Base-by-base conservation (phyloP, 2,888 invertebrate genomes). In the Heteromurus nitidus region DNA sequence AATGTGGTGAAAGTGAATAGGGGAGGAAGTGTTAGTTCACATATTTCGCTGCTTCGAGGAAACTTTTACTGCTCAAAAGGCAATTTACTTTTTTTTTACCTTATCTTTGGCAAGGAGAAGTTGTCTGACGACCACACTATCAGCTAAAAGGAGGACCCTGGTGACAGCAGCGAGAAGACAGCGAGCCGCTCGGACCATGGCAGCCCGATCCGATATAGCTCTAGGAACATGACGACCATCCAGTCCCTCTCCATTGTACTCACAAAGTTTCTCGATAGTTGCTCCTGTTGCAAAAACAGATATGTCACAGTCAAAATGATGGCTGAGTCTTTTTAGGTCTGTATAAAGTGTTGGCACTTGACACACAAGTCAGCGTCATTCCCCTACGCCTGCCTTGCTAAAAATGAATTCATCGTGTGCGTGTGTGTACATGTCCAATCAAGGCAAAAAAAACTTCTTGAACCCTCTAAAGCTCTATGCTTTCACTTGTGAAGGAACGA, bases 101-200 rank as follows among this genome's bases (percentile, higher is more conserved):
- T 98, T 98, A 90, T 98, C 97, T 91, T 98, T 98, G 77, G 97
- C 96, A 83, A 96, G 92, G 65, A 99, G 92, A 73, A 99, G 92
- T 90, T 99, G 98, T 88, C 98, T 96, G 77, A 99, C 98, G 65
- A 99, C 96, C 81, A 99, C 97, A 89, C 97, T 96, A 91, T 99
- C 99, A 13, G 99, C 99, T 87, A 99, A 91, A 80, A 99, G 92
- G 73, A 99, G 92, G 75, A 99, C 98, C 88, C 97, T 92, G 69
- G 99, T 99, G 87, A 99, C 97, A 77, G 98, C 96, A 64, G 96
- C 95, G 80, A 99, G 92, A 70, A 99, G 93, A 88, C 96, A 83
- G 44, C 80, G 67, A 82, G 98, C 96, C 68, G 98, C 97, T 87
- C 96, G 92, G 84, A 98, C 95, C 91, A 99, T 93, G 28, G 93